phyloP scores from a whole-genome alignment of 2,888 invertebrate species.

The Pachydiplax longipennis region DNA sequence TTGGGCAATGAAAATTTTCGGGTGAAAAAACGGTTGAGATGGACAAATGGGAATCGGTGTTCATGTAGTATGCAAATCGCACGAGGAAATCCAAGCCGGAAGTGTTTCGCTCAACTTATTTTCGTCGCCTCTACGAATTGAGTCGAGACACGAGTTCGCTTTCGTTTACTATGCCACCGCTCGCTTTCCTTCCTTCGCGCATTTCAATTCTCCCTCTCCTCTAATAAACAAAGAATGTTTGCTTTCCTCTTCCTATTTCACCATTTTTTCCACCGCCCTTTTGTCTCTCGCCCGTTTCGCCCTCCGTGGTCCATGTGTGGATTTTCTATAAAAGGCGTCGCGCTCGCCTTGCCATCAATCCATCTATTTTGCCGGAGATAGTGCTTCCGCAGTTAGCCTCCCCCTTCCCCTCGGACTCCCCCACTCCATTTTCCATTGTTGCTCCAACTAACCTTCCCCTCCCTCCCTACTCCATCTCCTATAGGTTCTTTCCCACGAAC shows the following conservation, averaged over 20 bases:
- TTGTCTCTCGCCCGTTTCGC: background rate
- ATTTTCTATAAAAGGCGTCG: background rate
- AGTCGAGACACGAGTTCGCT: background rate
- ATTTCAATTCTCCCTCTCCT: background rate
- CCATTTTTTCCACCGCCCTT: background rate
- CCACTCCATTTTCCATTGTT: slow-evolving; percentile 22
- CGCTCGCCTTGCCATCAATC: background rate
- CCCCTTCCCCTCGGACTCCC: background rate
- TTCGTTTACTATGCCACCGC: background rate
- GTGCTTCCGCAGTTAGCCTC: background rate
- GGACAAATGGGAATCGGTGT: too few relatives aligned
- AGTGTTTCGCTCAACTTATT: background rate
- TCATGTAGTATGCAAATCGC: too few relatives aligned
- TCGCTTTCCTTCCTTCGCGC: background rate
- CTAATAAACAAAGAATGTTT: background rate
- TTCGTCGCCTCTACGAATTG: background rate
- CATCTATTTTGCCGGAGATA: background rate
- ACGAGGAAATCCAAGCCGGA: too few relatives aligned
- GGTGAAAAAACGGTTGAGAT: too few relatives aligned
- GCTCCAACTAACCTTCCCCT: background rate
- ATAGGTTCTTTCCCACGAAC: slow-evolving; percentile 15
- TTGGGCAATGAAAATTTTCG: too few relatives aligned
- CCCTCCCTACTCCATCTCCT: background rate
- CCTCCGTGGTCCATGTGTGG: background rate
- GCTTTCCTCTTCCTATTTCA: background rate